Evolutionary conservation across 2,888 invertebrate genomes (phyloP).

Genomic region (Mesorhabditis spiculigera): DNA sequence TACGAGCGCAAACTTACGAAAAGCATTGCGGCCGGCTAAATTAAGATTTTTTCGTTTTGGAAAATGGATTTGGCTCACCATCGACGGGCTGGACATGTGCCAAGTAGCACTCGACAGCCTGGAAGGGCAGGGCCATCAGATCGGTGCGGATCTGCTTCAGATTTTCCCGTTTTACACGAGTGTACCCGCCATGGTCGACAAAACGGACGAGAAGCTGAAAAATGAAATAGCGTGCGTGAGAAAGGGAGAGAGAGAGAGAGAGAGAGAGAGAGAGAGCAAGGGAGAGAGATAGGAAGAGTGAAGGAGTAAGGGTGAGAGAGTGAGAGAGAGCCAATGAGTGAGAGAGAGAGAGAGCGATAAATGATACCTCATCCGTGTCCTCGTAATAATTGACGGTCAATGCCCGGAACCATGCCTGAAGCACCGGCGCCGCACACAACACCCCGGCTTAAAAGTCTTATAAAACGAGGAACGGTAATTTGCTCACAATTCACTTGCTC

Average conservation of each 20-base stretch:
- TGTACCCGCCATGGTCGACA: conserved; percentile 92
- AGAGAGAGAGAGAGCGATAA: not conserved
- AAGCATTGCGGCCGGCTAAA: too few species aligned
- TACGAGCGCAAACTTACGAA: too few species aligned
- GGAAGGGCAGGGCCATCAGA: conserved; percentile 90
- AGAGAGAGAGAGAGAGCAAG: conserved; percentile 59
- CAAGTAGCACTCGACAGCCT: conserved; percentile 89
- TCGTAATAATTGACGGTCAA: conserved; percentile 73
- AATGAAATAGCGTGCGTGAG: not conserved
- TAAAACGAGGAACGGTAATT: not conserved
- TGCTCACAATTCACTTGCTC: conserved; percentile 62
- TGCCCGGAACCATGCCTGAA: conserved; percentile 84
- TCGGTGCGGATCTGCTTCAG: conserved; percentile 84
- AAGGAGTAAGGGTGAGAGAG: not conserved
- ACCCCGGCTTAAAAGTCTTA: conserved; percentile 71
- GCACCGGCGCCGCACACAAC: conserved; percentile 81
- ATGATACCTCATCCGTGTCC: conserved; percentile 65
- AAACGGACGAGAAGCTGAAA: conserved; percentile 72
- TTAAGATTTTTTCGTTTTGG: not conserved
- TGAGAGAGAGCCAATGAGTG: too few species aligned
- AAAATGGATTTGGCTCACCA: conserved; percentile 64
- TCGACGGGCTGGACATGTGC: conserved; percentile 79
- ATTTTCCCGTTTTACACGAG: conserved; percentile 72
- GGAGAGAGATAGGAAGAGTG: not conserved
- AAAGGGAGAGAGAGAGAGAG: too few species aligned